Evolutionary conservation across 1,140 invertebrate genomes (phyloP).

Genomic region (Thalassaphorura encarpata): DNA sequence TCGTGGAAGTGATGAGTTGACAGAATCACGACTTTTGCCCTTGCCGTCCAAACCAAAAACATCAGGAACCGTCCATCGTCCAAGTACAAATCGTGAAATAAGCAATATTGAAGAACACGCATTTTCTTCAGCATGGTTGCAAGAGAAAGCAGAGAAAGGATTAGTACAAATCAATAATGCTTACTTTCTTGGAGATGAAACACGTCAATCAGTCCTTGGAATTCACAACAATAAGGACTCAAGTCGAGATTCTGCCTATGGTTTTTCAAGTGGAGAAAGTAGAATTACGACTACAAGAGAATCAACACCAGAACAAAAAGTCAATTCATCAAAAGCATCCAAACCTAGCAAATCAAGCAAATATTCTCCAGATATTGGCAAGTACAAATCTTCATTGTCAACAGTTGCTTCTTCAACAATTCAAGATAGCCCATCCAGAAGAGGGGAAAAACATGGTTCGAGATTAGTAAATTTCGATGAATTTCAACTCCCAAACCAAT

Average conservation of each 20-base stretch:
- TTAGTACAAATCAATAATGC: constrained; percentile 11
- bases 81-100: neutral
- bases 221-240: constrained; percentile 29
- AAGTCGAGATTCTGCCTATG: constrained; percentile 35
- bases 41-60: neutral
- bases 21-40: neutral
- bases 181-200: constrained; percentile 1
- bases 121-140: neutral
- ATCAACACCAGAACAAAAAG: constrained; percentile 29
- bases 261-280: constrained; percentile 33
- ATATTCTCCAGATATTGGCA: too few species aligned
- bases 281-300: constrained; percentile 32
- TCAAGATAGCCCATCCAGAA: constrained; percentile 12
- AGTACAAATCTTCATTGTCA: constrained; percentile 25
- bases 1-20: constrained; percentile 26
- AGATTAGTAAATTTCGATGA: neutral
- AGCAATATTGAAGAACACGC: neutral
- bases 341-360: constrained; percentile 1
- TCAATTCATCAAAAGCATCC: constrained; percentile 2
- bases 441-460: neutral
- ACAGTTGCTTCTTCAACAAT: constrained; percentile 25
- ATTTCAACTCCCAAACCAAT: neutral
- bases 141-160: neutral
- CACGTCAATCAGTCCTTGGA: constrained; percentile 1
- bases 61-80: neutral